Percentiles rank a stretch among this genome's conserved stretches.
These are phyloP conservation scores for Arothron firmamentum DNA, from an alignment of 2,113 vertebrate species.

Conservation along the genomic window DNA sequence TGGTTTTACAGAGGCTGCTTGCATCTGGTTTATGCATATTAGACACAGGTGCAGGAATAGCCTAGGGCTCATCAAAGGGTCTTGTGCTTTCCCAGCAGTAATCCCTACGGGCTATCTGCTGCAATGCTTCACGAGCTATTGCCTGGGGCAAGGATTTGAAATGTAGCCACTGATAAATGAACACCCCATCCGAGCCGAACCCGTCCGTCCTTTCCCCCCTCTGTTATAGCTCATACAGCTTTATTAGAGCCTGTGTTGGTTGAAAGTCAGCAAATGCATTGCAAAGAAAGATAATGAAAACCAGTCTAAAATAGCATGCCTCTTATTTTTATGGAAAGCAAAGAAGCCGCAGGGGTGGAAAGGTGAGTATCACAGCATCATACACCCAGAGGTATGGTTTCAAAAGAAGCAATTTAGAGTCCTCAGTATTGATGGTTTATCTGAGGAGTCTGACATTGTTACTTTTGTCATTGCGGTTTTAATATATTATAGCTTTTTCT, in stretches of 20 bases:
- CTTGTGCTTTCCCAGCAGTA: constrained; percentile 45
- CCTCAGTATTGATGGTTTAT: too few species aligned
- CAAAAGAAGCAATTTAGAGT: too few species aligned
- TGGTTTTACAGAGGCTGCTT: constrained; percentile 33
- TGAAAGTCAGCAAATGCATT: constrained; percentile 27
- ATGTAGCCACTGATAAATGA: constrained; percentile 67
- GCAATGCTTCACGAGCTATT: constrained; percentile 41
- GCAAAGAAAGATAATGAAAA: constrained; percentile 34
- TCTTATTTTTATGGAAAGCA: constrained; percentile 45
- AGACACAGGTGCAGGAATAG: constrained; percentile 54
- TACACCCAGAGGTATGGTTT: not conserved
- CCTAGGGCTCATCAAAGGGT: constrained; percentile 52
- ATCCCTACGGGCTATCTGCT: constrained; percentile 48
- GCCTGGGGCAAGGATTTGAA: constrained; percentile 63
- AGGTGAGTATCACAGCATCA: constrained; percentile 16
- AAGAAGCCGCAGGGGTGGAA: constrained; percentile 3
- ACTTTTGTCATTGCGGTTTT: too few species aligned
- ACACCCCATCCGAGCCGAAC: constrained; percentile 28
- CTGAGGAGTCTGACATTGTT: too few species aligned
- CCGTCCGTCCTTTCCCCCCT: constrained; percentile 44
- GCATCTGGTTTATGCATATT: constrained; percentile 50
- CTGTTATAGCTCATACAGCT: constrained; percentile 44
- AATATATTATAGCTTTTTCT: too few species aligned
- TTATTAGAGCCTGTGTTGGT: constrained; percentile 54
- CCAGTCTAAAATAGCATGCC: constrained; percentile 32